These are phyloP conservation scores for Callyntrura guangdongensis DNA, from an alignment of 2,888 invertebrate genomes.

Conservation along the genomic window DNA sequence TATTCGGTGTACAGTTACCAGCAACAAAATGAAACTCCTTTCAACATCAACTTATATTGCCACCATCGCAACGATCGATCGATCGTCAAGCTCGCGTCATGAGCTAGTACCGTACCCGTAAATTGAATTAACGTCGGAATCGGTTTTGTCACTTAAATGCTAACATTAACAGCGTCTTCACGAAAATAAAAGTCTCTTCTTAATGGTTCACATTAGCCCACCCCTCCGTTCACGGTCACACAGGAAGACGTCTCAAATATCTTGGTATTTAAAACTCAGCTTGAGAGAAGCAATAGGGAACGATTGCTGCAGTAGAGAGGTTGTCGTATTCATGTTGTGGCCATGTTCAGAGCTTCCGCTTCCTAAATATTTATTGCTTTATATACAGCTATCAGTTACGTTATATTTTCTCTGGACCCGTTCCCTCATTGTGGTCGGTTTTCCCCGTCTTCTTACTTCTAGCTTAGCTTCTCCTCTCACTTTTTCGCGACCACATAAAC, in stretches of 20 bases:
- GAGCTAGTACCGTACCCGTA: too few species aligned
- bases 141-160: neutral
- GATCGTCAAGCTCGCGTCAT: too few species aligned
- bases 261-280: neutral
- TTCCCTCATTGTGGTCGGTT: too few species aligned
- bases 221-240: neutral
- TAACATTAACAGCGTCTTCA: neutral
- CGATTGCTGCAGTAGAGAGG: neutral
- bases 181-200: slow-evolving; percentile 12
- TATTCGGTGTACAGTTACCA: too few species aligned
- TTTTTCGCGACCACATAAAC: neutral
- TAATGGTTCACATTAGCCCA: slow-evolving; percentile 3
- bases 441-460: neutral
- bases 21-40: too few species aligned
- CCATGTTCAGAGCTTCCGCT: neutral
- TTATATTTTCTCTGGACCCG: too few species aligned
- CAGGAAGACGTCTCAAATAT: neutral
- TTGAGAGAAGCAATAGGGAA: neutral
- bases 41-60: too few species aligned
- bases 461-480: neutral
- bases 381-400: too few species aligned
- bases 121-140: too few species aligned
- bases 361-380: too few species aligned
- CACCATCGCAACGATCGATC: too few species aligned
- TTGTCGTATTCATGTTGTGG: neutral